Evolutionary conservation across 2,797 vertebrate species (phyloP).

Genomic region (Pagetopsis macropterus): DNA sequence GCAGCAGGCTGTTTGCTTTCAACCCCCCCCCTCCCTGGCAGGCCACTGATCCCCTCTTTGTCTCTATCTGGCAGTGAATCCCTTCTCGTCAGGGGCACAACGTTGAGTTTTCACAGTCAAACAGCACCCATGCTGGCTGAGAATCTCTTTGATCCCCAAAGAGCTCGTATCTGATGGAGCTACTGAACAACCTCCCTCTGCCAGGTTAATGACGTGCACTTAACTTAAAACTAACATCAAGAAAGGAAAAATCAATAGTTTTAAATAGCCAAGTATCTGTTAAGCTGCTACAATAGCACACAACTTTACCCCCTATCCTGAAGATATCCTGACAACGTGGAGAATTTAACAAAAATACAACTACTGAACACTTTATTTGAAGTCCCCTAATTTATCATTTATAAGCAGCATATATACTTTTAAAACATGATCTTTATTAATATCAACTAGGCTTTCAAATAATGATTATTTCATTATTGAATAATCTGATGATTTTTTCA

Average conservation of each 20-base stretch:
- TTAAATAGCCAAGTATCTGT: conserved; percentile 1
- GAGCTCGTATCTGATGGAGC: conserved; percentile 25
- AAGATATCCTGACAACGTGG: no score
- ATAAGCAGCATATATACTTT: background rate
- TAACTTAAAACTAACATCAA: conserved; percentile 5
- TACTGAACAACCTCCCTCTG: conserved; percentile 17
- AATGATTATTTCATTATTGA: no score
- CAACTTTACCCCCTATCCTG: background rate
- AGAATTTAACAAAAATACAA: background rate
- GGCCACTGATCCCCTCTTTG: conserved; percentile 51
- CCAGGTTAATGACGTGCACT: conserved; percentile 16
- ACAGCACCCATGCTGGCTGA: conserved; percentile 57
- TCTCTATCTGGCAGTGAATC: conserved; percentile 58
- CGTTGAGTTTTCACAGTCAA: conserved; percentile 58
- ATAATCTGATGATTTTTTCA: no score
- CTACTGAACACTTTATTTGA: background rate
- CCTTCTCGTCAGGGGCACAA: conserved; percentile 38
- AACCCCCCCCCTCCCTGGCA: conserved; percentile 32
- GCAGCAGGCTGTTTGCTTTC: conserved; percentile 71
- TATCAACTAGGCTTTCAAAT: no score
- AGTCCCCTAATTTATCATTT: background rate
- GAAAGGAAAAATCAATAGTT: conserved; percentile 7
- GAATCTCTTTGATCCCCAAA: conserved; percentile 67
- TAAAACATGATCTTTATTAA: background rate
- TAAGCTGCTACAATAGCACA: background rate